Percentiles rank a stretch among this genome's conserved stretches.
Conservation (phyloP, 2,888 invertebrate genomes). For the Heliothis peltigera region DNA sequence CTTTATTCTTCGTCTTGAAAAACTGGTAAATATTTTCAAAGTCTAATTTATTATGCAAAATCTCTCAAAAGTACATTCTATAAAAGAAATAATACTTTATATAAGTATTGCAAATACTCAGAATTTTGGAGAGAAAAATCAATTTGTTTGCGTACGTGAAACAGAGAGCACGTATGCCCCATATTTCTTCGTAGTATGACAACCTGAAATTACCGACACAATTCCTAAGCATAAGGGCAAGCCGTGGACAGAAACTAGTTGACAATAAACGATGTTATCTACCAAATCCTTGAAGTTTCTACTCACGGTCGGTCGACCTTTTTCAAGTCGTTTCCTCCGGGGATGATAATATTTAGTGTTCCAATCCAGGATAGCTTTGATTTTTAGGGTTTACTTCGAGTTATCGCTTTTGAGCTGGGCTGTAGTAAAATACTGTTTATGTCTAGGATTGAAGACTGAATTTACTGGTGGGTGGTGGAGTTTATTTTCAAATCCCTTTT, state of each 20-base stretch:
- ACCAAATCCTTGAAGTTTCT: conserved; percentile 54
- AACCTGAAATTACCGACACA: conserved; percentile 26
- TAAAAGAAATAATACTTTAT: too few relatives aligned
- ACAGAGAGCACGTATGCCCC: conserved; percentile 3
- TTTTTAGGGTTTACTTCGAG: conserved; percentile 56
- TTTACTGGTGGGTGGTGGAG: conserved; percentile 18
- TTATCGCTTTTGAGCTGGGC: conserved; percentile 48
- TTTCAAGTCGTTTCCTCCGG: conserved; percentile 51
- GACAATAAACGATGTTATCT: conserved; percentile 62
- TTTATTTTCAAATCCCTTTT: conserved; percentile 2
- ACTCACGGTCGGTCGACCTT: conserved; percentile 56
- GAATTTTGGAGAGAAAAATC: not conserved
- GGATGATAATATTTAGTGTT: conserved; percentile 67
- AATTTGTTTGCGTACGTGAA: conserved; percentile 2
- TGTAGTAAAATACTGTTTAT: conserved; percentile 55
- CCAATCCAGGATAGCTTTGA: conserved; percentile 62
- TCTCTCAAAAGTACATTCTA: too few relatives aligned
- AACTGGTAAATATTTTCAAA: conserved; percentile 9
- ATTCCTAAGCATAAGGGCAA: conserved; percentile 32
- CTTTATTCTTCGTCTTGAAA: conserved; percentile 7
- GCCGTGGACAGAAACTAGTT: conserved; percentile 46
- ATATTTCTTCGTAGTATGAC: conserved; percentile 16
- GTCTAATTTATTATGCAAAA: too few relatives aligned
- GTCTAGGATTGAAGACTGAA: conserved; percentile 22
- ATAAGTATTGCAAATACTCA: not conserved